Evolutionary conservation across 2,113 vertebrate genomes (phyloP).

Genomic region (Phyllostomus hastatus): DNA sequence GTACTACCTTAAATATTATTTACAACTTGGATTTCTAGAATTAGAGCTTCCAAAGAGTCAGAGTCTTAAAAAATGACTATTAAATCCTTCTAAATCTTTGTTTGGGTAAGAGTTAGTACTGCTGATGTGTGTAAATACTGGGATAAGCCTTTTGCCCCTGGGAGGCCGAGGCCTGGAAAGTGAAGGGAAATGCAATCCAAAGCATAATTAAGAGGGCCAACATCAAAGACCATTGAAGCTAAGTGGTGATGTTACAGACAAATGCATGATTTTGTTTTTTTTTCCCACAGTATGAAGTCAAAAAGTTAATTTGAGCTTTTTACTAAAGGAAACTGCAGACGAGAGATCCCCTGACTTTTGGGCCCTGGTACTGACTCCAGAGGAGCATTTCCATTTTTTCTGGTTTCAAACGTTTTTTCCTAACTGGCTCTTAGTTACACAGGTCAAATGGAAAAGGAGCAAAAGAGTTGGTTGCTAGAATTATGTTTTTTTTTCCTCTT

Average conservation of each 20-base stretch:
- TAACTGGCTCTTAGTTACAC: neutral
- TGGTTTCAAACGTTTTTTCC: neutral
- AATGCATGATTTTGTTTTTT: neutral
- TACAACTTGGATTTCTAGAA: conserved; percentile 37
- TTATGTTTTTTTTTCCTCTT: neutral
- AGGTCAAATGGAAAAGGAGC: neutral
- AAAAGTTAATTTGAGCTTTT: neutral
- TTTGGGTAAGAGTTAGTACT: conserved; percentile 71
- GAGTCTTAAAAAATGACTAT: conserved; percentile 51
- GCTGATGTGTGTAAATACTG: conserved; percentile 72
- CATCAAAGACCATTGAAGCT: neutral
- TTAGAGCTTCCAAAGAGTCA: conserved; percentile 2
- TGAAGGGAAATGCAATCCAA: conserved; percentile 59
- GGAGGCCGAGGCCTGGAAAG: conserved; percentile 58
- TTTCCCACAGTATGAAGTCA: neutral
- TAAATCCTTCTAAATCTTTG: conserved; percentile 52
- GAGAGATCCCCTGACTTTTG: neutral
- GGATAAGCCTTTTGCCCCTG: conserved; percentile 67
- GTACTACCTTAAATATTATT: conserved; percentile 31
- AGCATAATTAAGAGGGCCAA: conserved; percentile 27
- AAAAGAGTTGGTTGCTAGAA: neutral
- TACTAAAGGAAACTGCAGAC: neutral
- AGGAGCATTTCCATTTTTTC: neutral
- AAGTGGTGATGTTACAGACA: neutral
- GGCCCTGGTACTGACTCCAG: neutral